Percentiles rank a stretch among this genome's conserved stretches.
Evolutionary conservation across 1,140 invertebrate genomes (phyloP).

Genomic region (Plodia interpunctella): DNA sequence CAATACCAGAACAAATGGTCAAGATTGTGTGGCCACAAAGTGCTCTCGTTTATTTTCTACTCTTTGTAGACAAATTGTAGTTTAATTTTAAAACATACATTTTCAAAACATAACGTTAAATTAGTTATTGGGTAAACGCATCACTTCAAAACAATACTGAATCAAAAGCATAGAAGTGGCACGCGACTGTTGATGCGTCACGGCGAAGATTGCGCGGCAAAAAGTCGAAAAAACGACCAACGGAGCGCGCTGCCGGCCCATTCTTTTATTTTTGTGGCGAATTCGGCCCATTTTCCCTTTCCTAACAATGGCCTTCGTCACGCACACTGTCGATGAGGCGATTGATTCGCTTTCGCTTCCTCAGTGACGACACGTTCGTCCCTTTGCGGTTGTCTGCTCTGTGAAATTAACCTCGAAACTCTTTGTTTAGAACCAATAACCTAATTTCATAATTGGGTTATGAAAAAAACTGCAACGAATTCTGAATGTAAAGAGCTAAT

Average conservation of each 20-base stretch:
- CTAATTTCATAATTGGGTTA: background rate
- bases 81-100: too few relatives aligned
- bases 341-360: conserved; percentile 73
- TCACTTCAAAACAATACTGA: conserved; percentile 28
- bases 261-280: conserved; percentile 53
- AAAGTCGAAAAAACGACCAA: conserved; percentile 32
- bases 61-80: too few relatives aligned
- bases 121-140: too few relatives aligned
- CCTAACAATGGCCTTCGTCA: conserved; percentile 69
- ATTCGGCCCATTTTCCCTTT: conserved; percentile 62
- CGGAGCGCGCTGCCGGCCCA: conserved; percentile 40
- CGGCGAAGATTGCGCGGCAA: conserved; percentile 26
- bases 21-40: too few relatives aligned
- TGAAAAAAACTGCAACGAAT: too few relatives aligned
- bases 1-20: too few relatives aligned
- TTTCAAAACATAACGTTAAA: too few relatives aligned
- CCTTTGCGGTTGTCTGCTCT: conserved; percentile 46
- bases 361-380: conserved; percentile 55
- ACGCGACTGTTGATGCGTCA: conserved; percentile 47
- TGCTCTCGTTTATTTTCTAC: too few relatives aligned
- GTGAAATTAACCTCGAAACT: conserved; percentile 37
- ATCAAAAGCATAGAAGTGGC: conserved; percentile 36
- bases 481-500: too few relatives aligned
- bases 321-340: conserved; percentile 47
- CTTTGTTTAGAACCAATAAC: conserved; percentile 26